Percentiles rank a stretch among this genome's conserved stretches.
phyloP scores from a whole-genome alignment of 2,888 invertebrate genomes.

The Archaeoteleia sp. region DNA sequence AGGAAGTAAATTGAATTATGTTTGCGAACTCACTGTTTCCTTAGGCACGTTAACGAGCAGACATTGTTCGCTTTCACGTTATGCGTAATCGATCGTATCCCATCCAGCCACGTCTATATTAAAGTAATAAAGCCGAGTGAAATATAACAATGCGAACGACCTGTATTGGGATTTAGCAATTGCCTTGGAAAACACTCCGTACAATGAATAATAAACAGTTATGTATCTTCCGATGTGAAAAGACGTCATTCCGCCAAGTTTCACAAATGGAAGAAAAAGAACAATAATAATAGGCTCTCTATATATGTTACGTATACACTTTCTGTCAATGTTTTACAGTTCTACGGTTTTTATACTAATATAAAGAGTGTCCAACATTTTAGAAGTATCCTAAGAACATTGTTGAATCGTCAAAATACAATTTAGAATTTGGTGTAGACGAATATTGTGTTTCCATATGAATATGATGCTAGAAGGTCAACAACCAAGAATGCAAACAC shows the following conservation, averaged over 20 bases:
- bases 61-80: conserved; percentile 99
- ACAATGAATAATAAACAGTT: conserved; percentile 3
- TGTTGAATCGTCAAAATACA: too few relatives aligned
- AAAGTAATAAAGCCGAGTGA: conserved; percentile 41
- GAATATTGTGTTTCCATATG: too few relatives aligned
- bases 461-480: too few relatives aligned
- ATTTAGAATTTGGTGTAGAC: too few relatives aligned
- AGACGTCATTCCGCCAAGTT: conserved; percentile 24
- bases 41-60: conserved; percentile 98
- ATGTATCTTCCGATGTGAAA: neutral
- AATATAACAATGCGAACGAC: conserved; percentile 10
- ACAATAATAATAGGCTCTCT: conserved; percentile 20
- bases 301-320: conserved; percentile 20
- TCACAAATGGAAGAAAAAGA: conserved; percentile 13
- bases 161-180: conserved; percentile 1
- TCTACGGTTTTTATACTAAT: too few relatives aligned
- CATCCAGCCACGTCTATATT: conserved; percentile 94
- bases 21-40: conserved; percentile 95
- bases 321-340: conserved; percentile 14
- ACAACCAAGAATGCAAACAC: too few relatives aligned
- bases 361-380: too few relatives aligned
- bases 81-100: conserved; percentile 95
- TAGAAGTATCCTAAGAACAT: too few relatives aligned
- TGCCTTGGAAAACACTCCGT: conserved; percentile 2
- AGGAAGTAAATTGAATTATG: conserved; percentile 48